phyloP scores from a whole-genome alignment of 2,113 vertebrate species.

The Lasiurus borealis region DNA sequence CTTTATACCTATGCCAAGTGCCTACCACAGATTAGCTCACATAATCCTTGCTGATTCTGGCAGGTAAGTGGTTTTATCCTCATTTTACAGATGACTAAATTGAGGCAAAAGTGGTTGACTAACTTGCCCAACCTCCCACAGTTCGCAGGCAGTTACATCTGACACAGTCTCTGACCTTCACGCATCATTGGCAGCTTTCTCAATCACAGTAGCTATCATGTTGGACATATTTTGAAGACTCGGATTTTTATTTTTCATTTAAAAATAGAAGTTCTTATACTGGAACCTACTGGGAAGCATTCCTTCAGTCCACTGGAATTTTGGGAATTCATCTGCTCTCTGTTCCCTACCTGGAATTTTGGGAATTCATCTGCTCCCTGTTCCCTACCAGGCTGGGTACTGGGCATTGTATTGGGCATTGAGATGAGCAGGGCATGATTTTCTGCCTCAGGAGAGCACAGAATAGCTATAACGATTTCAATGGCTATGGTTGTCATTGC shows the following conservation, averaged over 20 bases:
- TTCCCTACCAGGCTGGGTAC: not conserved
- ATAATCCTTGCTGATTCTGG: not conserved
- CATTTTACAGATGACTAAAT: conserved; percentile 67
- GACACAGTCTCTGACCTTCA: not conserved
- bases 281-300: not conserved
- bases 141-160: not conserved
- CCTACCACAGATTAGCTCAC: not conserved
- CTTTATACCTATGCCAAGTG: not conserved
- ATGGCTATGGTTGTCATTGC: not conserved
- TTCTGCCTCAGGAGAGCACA: not conserved
- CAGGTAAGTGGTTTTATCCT: conserved; percentile 50
- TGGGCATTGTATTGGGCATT: not conserved
- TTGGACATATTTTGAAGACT: not conserved
- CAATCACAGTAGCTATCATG: not conserved
- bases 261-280: not conserved
- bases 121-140: not conserved
- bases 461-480: fast-evolving
- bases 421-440: not conserved
- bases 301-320: not conserved
- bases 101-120: conserved; percentile 21
- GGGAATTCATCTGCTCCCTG: not conserved
- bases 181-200: not conserved
- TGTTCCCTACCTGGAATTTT: not conserved
- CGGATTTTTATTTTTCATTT: not conserved
- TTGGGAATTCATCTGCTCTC: not conserved